Evolutionary conservation across 2,888 invertebrate genomes (phyloP), one percentile per base, ranked within the genome.

Genomic region (Noctuana brunneofusca): DNA sequence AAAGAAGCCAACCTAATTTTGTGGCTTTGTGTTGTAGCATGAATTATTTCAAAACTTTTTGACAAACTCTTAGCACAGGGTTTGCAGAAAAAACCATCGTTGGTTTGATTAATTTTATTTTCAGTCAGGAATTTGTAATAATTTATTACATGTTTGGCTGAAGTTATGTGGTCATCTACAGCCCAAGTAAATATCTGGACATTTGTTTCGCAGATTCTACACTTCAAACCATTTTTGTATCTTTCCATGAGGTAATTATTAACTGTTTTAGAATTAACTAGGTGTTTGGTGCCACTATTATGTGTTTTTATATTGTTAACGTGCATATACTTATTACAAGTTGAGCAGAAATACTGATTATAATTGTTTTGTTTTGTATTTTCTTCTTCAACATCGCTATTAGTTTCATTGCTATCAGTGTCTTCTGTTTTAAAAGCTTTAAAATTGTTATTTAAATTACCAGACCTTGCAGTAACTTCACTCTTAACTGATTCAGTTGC

Each of bases 241-340:
- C 18, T 48, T n/a, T 20, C 11, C 56, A 57, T 57, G 18, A 57
- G 46, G 32, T 57, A 57, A 22, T 48, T n/a, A 12, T 32, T 56
- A 18, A 14, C 27, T 30, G 30, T 6, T 30, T 18, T 43, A 18
- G 56, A 12, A 16, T 46, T 56, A 16, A 18, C 9, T 30, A 30
- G 46, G 27, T 56, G 56, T 56, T 56, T 56, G 3, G 30, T 43
- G 3, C 56, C 56, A 18, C 1, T 46, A 11, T n/a, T 14, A 18
- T 56, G 56, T n/a, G 8, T n/a, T 4, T n/a, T 18, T n/a, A 46
- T 14, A 46, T 56, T 30, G 16, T 56, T 56, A 5, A 46, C 30
- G n/a, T 56, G 56, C 46, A 56, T 56, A n/a, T n/a, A 30, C 30
- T 22, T 46, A 16, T 56, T 46, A 43, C 55, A 55, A 18, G 8